Evolutionary conservation across 2,888 invertebrate genomes (phyloP).

Genomic region (Neocrepidodera transversa): DNA sequence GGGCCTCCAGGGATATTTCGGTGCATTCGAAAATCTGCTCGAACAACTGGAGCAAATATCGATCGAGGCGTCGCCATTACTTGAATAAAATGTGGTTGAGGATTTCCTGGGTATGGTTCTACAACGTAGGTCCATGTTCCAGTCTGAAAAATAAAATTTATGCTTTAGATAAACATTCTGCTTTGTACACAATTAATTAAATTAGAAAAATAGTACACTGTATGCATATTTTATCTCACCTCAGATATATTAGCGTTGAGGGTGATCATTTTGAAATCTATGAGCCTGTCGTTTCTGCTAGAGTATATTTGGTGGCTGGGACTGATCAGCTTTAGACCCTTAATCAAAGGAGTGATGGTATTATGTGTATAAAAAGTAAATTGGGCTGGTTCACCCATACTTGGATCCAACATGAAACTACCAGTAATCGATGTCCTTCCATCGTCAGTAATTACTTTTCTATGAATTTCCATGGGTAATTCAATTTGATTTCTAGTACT

Average conservation of each 20-base stretch:
- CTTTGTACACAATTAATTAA: too few species aligned
- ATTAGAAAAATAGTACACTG: too few species aligned
- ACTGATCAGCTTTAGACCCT: constrained; percentile 61
- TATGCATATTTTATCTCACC: constrained; percentile 15
- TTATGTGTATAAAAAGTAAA: constrained; percentile 65
- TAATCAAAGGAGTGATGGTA: constrained; percentile 62
- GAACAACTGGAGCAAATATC: constrained; percentile 58
- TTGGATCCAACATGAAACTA: constrained; percentile 64
- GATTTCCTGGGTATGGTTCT: constrained; percentile 65
- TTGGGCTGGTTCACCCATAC: constrained; percentile 63
- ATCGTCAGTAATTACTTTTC: constrained; percentile 62
- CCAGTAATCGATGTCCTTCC: constrained; percentile 62
- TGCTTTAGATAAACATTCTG: too few species aligned
- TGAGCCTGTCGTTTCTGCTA: constrained; percentile 61
- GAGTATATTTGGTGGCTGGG: constrained; percentile 62
- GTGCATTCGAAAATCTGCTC: constrained; percentile 62
- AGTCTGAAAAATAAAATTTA: constrained; percentile 48
- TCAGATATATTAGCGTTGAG: constrained; percentile 63
- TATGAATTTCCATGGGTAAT: constrained; percentile 64
- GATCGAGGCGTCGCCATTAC: constrained; percentile 65
- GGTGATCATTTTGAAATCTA: constrained; percentile 63
- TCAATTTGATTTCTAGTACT: constrained; percentile 60
- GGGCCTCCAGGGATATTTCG: constrained; percentile 57
- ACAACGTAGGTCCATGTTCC: constrained; percentile 69
- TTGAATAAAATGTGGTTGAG: constrained; percentile 68